Evolutionary conservation across 2,888 invertebrate species (phyloP).

Genomic region (Villa cingulata): DNA sequence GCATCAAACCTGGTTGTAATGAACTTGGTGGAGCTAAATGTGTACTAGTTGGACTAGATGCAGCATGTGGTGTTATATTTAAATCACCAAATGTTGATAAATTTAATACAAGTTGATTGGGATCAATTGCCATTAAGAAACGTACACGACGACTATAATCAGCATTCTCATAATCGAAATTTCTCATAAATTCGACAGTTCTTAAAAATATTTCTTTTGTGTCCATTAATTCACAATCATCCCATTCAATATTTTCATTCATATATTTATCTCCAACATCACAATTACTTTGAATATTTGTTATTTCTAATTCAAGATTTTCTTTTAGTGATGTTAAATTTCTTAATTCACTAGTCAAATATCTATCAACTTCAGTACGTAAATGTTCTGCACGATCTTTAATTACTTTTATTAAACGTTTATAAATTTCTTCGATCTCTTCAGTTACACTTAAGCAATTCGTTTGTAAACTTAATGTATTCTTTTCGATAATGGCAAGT

Average conservation of each 20-base stretch:
- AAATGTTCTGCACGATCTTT: slow-evolving; percentile 81
- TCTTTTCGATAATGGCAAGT: slow-evolving; percentile 71
- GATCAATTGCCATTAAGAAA: slow-evolving; percentile 81
- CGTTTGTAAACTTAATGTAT: slow-evolving; percentile 71
- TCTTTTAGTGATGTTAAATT: slow-evolving; percentile 78
- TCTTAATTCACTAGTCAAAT: slow-evolving; percentile 74
- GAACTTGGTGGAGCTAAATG: slow-evolving; percentile 45
- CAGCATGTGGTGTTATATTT: slow-evolving; percentile 54
- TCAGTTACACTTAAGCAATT: slow-evolving; percentile 83
- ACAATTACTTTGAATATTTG: slow-evolving; percentile 92
- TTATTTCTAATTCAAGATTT: slow-evolving; percentile 86
- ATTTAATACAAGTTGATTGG: slow-evolving; percentile 77
- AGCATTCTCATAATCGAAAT: slow-evolving; percentile 86
- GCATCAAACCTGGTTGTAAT: slow-evolving; percentile 67
- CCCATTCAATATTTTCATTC: slow-evolving; percentile 80
- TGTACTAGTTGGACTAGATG: slow-evolving; percentile 34
- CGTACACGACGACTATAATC: slow-evolving; percentile 76
- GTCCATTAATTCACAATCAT: slow-evolving; percentile 84
- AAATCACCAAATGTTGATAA: slow-evolving; percentile 83
- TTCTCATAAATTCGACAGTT: slow-evolving; percentile 87
- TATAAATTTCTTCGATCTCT: slow-evolving; percentile 86
- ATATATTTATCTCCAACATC: slow-evolving; percentile 92
- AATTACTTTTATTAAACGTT: slow-evolving; percentile 72
- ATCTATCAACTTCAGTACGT: slow-evolving; percentile 82
- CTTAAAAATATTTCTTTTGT: slow-evolving; percentile 92